Evolutionary conservation across 2,888 invertebrate species (phyloP).

Genomic region (Liopterus haemorrhoidalis): DNA sequence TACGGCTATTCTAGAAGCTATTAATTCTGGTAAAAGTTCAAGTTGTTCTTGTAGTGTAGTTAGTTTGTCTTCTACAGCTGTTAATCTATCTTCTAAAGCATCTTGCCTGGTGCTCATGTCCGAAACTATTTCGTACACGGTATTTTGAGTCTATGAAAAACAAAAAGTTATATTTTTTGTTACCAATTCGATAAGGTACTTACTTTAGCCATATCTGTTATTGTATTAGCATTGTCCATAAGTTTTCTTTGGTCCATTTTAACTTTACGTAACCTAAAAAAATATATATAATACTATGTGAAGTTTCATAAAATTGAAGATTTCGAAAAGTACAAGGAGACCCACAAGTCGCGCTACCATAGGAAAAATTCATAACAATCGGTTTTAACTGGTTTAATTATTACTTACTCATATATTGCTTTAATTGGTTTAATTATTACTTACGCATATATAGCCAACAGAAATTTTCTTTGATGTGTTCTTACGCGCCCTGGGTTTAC

Average conservation of each 20-base stretch:
- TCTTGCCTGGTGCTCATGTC: constrained; percentile 95
- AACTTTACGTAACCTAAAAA: constrained; percentile 88
- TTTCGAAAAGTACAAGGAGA: too few relatives aligned
- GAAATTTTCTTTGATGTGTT: constrained; percentile 98
- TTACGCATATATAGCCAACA: constrained; percentile 99
- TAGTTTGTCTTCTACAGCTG: constrained; percentile 88
- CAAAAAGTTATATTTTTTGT: background rate
- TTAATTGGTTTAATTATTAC: too few relatives aligned
- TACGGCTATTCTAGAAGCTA: constrained; percentile 53
- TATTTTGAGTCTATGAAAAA: constrained; percentile 88
- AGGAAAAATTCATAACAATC: too few relatives aligned
- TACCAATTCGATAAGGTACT: too few relatives aligned
- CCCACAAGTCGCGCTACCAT: too few relatives aligned
- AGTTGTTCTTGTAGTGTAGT: constrained; percentile 80
- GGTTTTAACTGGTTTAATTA: too few relatives aligned
- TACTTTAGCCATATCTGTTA: constrained; percentile 99
- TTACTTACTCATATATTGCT: constrained; percentile 95
- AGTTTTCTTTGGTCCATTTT: constrained; percentile 99
- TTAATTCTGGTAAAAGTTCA: constrained; percentile 75
- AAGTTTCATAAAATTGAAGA: too few relatives aligned
- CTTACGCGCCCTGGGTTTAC: constrained; percentile 94
- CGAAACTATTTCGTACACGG: constrained; percentile 95
- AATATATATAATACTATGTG: too few relatives aligned
- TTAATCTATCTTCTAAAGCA: constrained; percentile 85
- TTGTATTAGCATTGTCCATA: constrained; percentile 98